Base-by-base conservation (phyloP, 2,888 invertebrate species). In the Lacanobia wlatinum region DNA sequence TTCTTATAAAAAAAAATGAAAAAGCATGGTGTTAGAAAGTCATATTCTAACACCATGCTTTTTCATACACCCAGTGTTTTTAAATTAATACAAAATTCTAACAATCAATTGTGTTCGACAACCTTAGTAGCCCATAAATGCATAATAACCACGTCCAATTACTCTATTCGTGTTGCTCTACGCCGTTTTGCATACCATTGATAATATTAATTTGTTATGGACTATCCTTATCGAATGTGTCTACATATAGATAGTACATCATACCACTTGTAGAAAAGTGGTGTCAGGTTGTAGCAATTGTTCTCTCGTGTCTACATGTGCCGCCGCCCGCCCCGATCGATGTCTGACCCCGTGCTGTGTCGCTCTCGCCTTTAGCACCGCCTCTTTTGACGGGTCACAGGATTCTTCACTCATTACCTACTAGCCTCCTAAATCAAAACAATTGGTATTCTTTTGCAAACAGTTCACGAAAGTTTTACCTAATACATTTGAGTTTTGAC, bases 321-420 rank as follows among this genome's bases (percentile, higher is more conserved):
- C 87, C 85, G 78, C 87, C 84, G 68, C 78, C 64, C 77, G 80
- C 87, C 87, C 85, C 93, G 94, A 94, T 95, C 95, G 94, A 95
- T 94, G 92, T 87, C 91, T 92, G 93, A 93, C 94, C 94, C 92
- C 92, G 93, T 90, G 91, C 91, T 90, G 91, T 91, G 90, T 92
- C 90, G 87, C 89, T 90, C 89, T 92, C 91, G 90, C 89, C 90
- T 92, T 90, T 89, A 91, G 85, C 89, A 89, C 86, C 90, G 86
- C 87, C 90, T 90, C 88, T 89, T 92, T 89, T 90, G 90, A 90
- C 90, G 88, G 88, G 87, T 89, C 90, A 86, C 84, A 88, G 85
- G 76, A 83, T 82, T 83, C 78, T 76, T 78, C 72, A 72, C 78
- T 83, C 73, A 81, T 80, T 80, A 72, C 64, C 69, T 59, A 69